Evolutionary conservation across 2,888 invertebrate species (phyloP).

Genomic region (Dastarcus helophoroides): DNA sequence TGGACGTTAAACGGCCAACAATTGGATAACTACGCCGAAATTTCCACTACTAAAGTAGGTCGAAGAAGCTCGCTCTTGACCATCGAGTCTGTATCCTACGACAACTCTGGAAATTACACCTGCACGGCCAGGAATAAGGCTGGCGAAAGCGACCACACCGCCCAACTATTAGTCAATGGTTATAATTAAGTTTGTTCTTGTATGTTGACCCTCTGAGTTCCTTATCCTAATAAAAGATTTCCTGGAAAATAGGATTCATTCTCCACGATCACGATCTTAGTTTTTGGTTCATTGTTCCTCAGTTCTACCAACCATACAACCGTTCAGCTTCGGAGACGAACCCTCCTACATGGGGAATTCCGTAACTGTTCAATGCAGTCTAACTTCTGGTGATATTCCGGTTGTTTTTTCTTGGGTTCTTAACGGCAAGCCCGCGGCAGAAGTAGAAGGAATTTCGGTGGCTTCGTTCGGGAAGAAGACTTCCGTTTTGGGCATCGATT

Average conservation of each 20-base stretch:
- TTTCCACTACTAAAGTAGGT: constrained; percentile 43
- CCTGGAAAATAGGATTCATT: constrained; percentile 13
- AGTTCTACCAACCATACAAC: constrained; percentile 53
- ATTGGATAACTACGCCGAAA: constrained; percentile 44
- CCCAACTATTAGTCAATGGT: constrained; percentile 57
- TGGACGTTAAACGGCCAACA: constrained; percentile 63
- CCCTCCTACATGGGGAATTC: constrained; percentile 29
- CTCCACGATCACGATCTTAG: background rate
- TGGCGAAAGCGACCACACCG: constrained; percentile 47
- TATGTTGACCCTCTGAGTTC: too few species aligned
- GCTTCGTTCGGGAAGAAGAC: constrained; percentile 53
- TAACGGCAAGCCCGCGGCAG: constrained; percentile 46
- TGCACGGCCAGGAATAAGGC: constrained; percentile 54
- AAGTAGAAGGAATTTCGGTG: constrained; percentile 39
- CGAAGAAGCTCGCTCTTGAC: constrained; percentile 54
- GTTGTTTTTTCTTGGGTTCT: constrained; percentile 66
- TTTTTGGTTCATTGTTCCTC: too few species aligned
- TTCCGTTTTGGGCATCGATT: constrained; percentile 51
- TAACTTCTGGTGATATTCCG: constrained; percentile 67
- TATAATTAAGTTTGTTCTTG: constrained; percentile 23
- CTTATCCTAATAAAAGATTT: constrained; percentile 13
- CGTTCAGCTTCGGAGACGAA: constrained; percentile 44
- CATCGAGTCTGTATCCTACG: constrained; percentile 54
- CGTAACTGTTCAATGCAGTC: constrained; percentile 43
- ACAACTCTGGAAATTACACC: constrained; percentile 55